phyloP scores from a whole-genome alignment of 2,113 vertebrate genomes.

The Oryctolagus cuniculus region mOryCun1.1 NC_091444.1:53520501-53521000 shows the following conservation, averaged over 20 bases:
- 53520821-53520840: constrained; percentile 36
- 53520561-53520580: neutral
- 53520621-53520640: too few species aligned
- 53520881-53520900: neutral
- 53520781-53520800: constrained; percentile 56
- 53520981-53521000: neutral
- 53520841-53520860: neutral
- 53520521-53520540: neutral
- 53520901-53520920: neutral
- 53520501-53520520: neutral
- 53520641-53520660: too few species aligned
- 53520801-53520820: constrained; percentile 47
- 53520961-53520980: neutral
- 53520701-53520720: constrained; percentile 50
- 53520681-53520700: neutral
- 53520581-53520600: neutral
- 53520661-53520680: neutral
- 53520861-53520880: neutral
- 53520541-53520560: neutral
- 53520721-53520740: neutral
- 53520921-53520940: neutral
- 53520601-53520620: neutral
- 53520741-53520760: neutral
- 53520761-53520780: neutral
- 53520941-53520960: neutral